phyloP scores from a whole-genome alignment of 2,113 vertebrate genomes.

The Xerus inauris region DNA sequence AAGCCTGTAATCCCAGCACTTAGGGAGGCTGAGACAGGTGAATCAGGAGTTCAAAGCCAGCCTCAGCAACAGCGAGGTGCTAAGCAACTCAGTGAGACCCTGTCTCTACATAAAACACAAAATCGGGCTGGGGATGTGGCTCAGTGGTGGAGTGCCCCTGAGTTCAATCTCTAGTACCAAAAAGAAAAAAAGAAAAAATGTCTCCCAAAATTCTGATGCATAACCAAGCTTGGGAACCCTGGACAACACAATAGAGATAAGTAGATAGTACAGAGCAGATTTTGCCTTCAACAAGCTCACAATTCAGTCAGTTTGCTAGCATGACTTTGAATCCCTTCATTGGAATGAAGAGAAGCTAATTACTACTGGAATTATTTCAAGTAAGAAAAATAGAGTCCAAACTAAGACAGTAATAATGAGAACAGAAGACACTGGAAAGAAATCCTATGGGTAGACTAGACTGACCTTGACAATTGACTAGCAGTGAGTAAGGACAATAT shows the following conservation, averaged over 20 bases:
- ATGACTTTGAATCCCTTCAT: not conserved
- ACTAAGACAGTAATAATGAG: not conserved
- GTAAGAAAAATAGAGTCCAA: not conserved
- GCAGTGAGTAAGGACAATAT: not conserved
- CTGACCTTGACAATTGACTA: not conserved
- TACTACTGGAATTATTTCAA: not conserved
- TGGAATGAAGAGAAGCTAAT: not conserved
- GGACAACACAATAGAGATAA: not conserved
- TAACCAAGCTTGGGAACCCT: not conserved
- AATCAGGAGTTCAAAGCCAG: too few relatives aligned
- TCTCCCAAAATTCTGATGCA: not conserved
- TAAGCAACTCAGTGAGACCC: too few relatives aligned
- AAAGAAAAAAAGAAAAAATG: too few relatives aligned
- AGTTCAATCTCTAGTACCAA: too few relatives aligned
- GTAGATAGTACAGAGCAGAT: not conserved
- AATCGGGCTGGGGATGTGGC: too few relatives aligned
- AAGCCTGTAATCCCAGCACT: too few relatives aligned
- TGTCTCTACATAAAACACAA: too few relatives aligned
- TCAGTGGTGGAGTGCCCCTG: too few relatives aligned
- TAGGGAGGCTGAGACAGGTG: too few relatives aligned
- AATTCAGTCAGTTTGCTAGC: not conserved
- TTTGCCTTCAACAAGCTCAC: not conserved
- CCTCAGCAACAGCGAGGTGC: too few relatives aligned
- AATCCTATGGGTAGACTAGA: not conserved
- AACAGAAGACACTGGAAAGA: not conserved